Evolutionary conservation across 2,797 vertebrate genomes (phyloP).

Genomic region (Glossophaga mutica): DNA sequence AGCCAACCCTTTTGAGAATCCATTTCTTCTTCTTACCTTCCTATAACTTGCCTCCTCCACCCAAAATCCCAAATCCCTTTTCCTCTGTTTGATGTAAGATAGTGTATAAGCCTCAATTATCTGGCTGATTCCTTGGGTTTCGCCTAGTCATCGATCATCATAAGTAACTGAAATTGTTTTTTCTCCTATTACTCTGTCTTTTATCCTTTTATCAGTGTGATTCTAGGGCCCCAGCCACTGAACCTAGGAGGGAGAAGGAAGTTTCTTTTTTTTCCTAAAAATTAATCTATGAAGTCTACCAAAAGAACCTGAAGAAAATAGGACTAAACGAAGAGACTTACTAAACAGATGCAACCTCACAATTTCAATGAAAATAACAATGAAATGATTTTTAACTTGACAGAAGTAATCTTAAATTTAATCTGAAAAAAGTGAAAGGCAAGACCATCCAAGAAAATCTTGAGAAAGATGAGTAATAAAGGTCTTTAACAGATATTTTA

Average conservation of each 20-base stretch:
- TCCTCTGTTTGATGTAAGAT: neutral
- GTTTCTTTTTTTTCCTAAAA: neutral
- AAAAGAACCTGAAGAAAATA: neutral
- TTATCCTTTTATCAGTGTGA: neutral
- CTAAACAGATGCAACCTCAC: neutral
- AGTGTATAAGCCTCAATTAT: neutral
- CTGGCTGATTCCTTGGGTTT: neutral
- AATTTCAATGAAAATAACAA: constrained; percentile 25
- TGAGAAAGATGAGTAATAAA: neutral
- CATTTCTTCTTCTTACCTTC: neutral
- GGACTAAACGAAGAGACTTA: neutral
- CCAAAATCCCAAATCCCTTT: neutral
- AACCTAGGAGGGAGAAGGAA: neutral
- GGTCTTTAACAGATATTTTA: neutral
- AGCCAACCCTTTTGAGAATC: neutral
- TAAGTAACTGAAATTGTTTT: neutral
- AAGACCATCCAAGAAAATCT: neutral
- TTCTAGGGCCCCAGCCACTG: neutral
- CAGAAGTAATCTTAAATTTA: constrained; percentile 25
- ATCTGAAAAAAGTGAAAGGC: constrained; percentile 3
- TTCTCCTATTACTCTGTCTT: neutral
- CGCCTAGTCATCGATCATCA: neutral
- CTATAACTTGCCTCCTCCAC: neutral
- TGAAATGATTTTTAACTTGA: neutral
- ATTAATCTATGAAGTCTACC: neutral